Conservation (phyloP, 2,888 invertebrate species). For the Patella ulyssiponensis region DNA sequence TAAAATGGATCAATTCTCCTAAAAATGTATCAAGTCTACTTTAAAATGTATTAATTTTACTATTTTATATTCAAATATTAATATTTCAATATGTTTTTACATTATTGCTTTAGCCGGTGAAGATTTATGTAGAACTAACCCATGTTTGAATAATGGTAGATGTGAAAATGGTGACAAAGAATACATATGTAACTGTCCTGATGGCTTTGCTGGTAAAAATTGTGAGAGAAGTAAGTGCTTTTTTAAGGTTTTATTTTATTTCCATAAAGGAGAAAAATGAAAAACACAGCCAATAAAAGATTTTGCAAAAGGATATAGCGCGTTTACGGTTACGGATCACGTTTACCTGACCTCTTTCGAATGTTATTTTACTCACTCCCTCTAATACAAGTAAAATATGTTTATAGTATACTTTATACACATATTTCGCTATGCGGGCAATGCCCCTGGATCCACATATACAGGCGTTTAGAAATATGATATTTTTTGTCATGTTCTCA, state of each 20-base stretch:
- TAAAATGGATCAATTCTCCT: no score
- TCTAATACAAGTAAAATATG: no score
- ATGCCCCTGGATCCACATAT: background rate
- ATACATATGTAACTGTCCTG: slow-evolving; percentile 57
- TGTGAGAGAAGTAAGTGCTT: slow-evolving; percentile 57
- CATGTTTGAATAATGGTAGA: slow-evolving; percentile 60
- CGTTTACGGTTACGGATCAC: no score
- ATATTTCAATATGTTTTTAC: background rate
- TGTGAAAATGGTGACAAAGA: slow-evolving; percentile 52
- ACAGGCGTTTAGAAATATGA: background rate
- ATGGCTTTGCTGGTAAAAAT: slow-evolving; percentile 57
- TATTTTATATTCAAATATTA: background rate
- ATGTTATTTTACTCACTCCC: no score
- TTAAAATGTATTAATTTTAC: no score
- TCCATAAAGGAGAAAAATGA: no score
- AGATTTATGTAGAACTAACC: slow-evolving; percentile 55
- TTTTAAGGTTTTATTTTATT: background rate
- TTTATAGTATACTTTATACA: no score
- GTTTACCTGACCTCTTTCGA: no score
- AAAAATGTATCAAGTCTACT: no score
- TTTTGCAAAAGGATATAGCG: no score
- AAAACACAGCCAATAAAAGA: no score
- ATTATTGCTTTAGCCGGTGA: slow-evolving; percentile 43
- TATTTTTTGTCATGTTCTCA: background rate
- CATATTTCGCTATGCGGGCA: no score